Evolutionary conservation across 2,888 invertebrate genomes (phyloP).

Genomic region (Mantis religiosa): DNA sequence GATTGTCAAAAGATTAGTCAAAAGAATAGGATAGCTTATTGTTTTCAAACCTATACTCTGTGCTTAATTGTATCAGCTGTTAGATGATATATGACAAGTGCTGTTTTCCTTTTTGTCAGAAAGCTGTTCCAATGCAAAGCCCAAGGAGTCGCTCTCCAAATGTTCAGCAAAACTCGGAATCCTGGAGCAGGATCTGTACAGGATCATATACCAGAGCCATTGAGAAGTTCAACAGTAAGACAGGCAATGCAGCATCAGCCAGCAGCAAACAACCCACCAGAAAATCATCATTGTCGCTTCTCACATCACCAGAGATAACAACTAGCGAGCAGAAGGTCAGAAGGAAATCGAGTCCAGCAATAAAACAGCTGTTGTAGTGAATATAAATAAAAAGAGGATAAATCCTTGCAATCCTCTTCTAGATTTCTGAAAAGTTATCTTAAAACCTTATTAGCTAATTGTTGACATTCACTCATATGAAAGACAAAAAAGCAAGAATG

Average conservation of each 20-base stretch:
- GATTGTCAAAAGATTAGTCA: no score
- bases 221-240: conserved; percentile 44
- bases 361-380: conserved; percentile 6
- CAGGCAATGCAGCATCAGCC: neutral
- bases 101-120: neutral
- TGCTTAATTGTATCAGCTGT: no score
- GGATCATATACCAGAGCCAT: conserved; percentile 47
- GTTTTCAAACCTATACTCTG: no score
- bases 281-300: conserved; percentile 11
- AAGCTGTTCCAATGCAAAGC: neutral
- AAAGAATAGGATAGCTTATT: no score
- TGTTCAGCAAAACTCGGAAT: conserved; percentile 13
- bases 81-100: no score
- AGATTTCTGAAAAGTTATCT: neutral
- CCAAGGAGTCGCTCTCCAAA: conserved; percentile 26
- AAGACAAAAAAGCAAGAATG: neutral
- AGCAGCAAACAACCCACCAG: neutral
- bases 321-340: conserved; percentile 20
- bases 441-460: neutral
- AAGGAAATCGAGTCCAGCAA: conserved; percentile 27
- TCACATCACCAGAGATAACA: neutral
- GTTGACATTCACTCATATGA: neutral
- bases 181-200: conserved; percentile 46
- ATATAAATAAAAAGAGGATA: neutral
- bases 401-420: neutral